Evolutionary conservation across 2,113 vertebrate genomes (phyloP), one percentile per base, ranked within the genome.

Genomic region (Melanerpes aurifrons): DNA sequence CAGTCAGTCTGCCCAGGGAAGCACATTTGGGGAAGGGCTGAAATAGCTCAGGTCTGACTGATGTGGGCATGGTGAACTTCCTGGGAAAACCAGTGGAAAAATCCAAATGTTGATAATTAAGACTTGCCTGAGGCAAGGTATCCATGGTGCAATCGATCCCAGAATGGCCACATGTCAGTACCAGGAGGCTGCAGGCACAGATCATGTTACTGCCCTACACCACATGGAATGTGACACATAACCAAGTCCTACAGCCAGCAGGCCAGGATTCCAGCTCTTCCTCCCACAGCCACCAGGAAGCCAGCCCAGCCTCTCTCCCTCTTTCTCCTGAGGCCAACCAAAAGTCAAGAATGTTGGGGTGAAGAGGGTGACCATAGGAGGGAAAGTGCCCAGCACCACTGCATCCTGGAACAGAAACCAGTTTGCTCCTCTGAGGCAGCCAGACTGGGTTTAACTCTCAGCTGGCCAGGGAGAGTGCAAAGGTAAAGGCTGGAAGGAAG

Each of bases 41-140:
- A 75, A 82, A 70, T 82, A 79, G 86, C 82, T 76, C 47, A 80
- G 35, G 63, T 77, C 71, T 73, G 74, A 89, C 26, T 89, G 89
- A 95, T 87, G 88, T 88, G 91, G 87, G 73, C 29, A 76, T 70
- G 63, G 87, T 82, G 68, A 95, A 73, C 53, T 91, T 94, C 80
- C 71, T 86, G 66, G 82, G 88, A 90, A 89, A 86, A 84, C 29
- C 53, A 57, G 45, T 76, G 47, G 91, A 92, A 94, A 95, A 93
- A 93, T 54, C 58, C 81, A 75, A 86, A 92, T 64, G 61, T 59
- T 82, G 29, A 25, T 73, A 82, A 75, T 89, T 89, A 67, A 58
- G 56, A 43, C 63, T 79, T 89, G 57, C 32, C 37, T 40, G 40
- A 93, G 35, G 48, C 71, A 96, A 64, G 21, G 80, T 57, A 93